Conservation (phyloP, 1,140 invertebrate genomes). For the Helicoverpa armigera region DNA sequence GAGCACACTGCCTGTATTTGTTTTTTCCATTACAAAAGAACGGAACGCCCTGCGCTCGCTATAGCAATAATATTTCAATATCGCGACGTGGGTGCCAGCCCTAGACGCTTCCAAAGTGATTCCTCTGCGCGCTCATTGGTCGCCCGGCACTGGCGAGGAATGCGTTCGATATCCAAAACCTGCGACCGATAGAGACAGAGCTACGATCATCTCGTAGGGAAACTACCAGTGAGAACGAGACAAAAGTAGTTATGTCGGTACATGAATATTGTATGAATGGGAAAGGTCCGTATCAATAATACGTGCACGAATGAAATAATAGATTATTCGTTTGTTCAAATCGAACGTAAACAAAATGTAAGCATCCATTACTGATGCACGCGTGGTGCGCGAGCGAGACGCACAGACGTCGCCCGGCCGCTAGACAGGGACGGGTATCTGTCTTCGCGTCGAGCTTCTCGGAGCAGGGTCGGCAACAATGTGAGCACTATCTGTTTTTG, state of each 20-base stretch:
- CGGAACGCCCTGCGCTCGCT: constrained; percentile 73
- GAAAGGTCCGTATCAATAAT: constrained; percentile 84
- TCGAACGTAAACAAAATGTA: constrained; percentile 85
- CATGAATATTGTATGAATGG: constrained; percentile 80
- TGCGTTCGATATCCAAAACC: constrained; percentile 68
- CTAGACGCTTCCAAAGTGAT: constrained; percentile 75
- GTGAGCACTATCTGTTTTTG: constrained; percentile 80
- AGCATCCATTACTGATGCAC: constrained; percentile 80
- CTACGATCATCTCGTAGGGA: not conserved
- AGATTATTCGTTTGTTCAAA: constrained; percentile 86
- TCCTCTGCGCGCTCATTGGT: constrained; percentile 73
- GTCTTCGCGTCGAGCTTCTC: constrained; percentile 48
- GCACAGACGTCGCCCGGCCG: constrained; percentile 28
- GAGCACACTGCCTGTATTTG: constrained; percentile 69
- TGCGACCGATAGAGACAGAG: constrained; percentile 60
- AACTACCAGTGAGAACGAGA: constrained; percentile 62
- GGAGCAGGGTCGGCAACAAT: constrained; percentile 63
- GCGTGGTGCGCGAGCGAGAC: constrained; percentile 52
- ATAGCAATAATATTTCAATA: constrained; percentile 83
- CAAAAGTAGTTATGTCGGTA: constrained; percentile 54
- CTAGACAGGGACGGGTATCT: constrained; percentile 64
- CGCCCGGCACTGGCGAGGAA: constrained; percentile 12
- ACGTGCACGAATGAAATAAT: constrained; percentile 86
- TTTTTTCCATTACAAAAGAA: constrained; percentile 84
- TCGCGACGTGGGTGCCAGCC: constrained; percentile 64